Evolutionary conservation across 1,140 invertebrate genomes (phyloP), one percentile per base, ranked within the genome.

Genomic region (Apis dorsata): DNA sequence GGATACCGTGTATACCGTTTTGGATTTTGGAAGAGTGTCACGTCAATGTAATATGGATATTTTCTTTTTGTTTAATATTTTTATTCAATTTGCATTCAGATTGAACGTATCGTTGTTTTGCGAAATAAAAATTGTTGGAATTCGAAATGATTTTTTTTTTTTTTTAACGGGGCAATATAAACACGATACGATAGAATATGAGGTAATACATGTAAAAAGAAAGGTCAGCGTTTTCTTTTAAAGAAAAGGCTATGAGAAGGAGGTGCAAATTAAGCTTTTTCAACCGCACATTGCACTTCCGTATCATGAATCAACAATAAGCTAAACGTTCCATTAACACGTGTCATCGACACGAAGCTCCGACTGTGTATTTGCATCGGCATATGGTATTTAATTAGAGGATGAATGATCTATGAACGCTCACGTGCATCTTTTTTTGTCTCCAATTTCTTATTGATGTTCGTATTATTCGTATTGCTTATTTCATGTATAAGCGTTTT

Each of bases 261-360:
- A 66, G 49, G 15, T 53, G 28, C 70, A 34, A 66, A 71, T 74
- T 79, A 60, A 62, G 55, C 63, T 75, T 73, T 53, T 84, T 65
- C 73, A 66, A 81, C 69, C 78, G 82, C 85, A 78, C 60, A 81
- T 86, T 87, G 28, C 55, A 75, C 78, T 87, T 87, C 82, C 82
- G 86, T 74, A 59, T 86, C 53, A 76, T 69, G 57, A 65, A 53
- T 72, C 60, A 71, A 44, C 34, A 44, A 44, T 44, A 71, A 34
- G 76, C 44, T 66, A 77, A 75, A 76, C 83, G 85, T 87, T 88
- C 75, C 79, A 82, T 80, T 88, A 84, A 63, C 82, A 85, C 75
- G 85, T 85, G 88, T 88, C 86, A 86, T 79, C 85, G 85, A 86
- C 88, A 81, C 86, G 63, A 68, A 82, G 53, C 83, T 79, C 76